A percentile compares a stretch with the other conserved stretches of the same genome.
phyloP scores from a whole-genome alignment of 2,113 vertebrate species.

The Leptosomus discolor region DNA sequence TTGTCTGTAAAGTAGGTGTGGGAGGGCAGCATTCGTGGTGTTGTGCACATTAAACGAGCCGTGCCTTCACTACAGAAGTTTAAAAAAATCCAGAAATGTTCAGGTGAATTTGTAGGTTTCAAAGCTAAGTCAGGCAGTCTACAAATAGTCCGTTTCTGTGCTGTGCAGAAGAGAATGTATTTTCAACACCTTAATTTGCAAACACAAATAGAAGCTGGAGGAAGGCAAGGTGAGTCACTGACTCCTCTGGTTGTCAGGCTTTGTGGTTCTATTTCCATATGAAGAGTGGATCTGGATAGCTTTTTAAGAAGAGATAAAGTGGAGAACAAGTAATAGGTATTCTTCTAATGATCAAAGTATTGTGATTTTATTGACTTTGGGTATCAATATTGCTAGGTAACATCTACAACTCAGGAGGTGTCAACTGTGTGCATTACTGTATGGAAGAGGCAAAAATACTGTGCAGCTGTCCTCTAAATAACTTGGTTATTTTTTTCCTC shows the following conservation, averaged over 20 bases:
- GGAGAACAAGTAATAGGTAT: background rate
- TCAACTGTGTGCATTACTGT: background rate
- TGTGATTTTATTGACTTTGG: background rate
- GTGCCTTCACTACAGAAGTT: background rate
- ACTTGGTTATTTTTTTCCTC: background rate
- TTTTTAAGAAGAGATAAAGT: background rate
- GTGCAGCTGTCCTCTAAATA: background rate
- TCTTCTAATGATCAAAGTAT: background rate
- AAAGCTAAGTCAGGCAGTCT: background rate
- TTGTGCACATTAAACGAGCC: background rate
- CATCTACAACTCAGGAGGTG: background rate
- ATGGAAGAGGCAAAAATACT: background rate
- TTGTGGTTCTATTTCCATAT: background rate
- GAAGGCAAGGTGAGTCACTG: background rate
- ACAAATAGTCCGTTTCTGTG: background rate
- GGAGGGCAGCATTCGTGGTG: background rate
- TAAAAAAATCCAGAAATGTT: background rate
- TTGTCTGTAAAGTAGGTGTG: background rate
- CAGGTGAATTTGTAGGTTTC: background rate
- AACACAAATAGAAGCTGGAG: background rate
- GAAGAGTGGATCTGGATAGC: background rate
- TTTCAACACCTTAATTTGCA: background rate
- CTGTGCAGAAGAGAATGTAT: background rate
- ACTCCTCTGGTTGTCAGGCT: background rate
- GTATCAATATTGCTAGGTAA: background rate